Evolutionary conservation across 1,140 invertebrate genomes (phyloP).

Genomic region (Trichonephila inaurata): DNA sequence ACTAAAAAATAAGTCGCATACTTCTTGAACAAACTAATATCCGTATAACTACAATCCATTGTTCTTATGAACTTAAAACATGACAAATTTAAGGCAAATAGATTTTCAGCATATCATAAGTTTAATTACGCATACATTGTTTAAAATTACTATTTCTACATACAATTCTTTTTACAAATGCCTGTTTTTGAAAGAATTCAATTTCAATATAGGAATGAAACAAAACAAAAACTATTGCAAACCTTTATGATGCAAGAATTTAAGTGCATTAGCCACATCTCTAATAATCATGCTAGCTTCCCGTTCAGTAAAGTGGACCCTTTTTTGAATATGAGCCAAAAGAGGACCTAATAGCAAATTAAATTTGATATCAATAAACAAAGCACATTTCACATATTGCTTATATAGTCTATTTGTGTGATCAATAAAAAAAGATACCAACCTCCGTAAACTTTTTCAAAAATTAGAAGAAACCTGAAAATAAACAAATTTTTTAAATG

Average conservation of each 20-base stretch:
- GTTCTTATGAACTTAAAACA: too few species aligned
- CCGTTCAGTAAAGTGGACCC: conserved; percentile 95
- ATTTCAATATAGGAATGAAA: background rate
- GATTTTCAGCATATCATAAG: too few species aligned
- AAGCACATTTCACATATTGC: background rate
- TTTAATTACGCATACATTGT: too few species aligned
- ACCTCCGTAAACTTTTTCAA: conserved; percentile 98
- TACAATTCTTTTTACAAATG: too few species aligned
- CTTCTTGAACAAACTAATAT: too few species aligned
- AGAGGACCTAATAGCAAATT: conserved; percentile 82
- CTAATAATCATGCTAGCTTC: conserved; percentile 96
- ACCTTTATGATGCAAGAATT: conserved; percentile 95
- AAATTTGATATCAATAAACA: background rate
- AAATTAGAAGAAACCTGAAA: conserved; percentile 94
- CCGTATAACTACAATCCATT: too few species aligned
- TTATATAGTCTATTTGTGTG: background rate
- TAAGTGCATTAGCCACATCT: conserved; percentile 95
- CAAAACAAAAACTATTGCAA: conserved; percentile 67
- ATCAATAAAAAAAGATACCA: conserved; percentile 81
- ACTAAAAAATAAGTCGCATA: too few species aligned
- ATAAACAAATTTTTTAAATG: background rate
- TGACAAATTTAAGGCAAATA: too few species aligned
- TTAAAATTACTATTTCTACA: too few species aligned
- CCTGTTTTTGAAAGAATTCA: background rate
- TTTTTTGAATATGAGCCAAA: conserved; percentile 94